A percentile compares a stretch with the other conserved stretches of the same genome.
Evolutionary conservation across 1,140 invertebrate species (phyloP).

Genomic region (Maniola jurtina): DNA sequence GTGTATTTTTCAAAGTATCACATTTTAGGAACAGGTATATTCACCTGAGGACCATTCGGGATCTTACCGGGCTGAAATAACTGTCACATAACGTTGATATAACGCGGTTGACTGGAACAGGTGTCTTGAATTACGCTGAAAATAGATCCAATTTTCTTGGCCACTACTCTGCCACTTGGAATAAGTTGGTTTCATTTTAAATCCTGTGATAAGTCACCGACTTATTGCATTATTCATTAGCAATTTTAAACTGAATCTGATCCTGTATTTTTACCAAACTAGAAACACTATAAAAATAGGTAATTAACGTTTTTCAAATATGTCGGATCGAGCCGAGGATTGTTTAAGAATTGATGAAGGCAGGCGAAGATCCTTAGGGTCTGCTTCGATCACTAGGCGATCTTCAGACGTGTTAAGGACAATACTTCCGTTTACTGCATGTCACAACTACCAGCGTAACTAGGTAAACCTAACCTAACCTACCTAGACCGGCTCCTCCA

Average conservation of each 20-base stretch:
- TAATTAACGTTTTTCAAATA: too few species aligned
- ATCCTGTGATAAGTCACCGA: slow-evolving; percentile 18
- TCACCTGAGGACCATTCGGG: slow-evolving; percentile 56
- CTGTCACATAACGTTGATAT: slow-evolving; percentile 65
- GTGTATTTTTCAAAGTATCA: slow-evolving; percentile 39
- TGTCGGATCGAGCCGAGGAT: too few species aligned
- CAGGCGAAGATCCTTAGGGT: too few species aligned
- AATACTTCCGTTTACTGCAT: too few species aligned
- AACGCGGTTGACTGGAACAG: slow-evolving; percentile 46
- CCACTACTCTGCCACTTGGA: slow-evolving; percentile 30
- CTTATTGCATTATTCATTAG: slow-evolving; percentile 21
- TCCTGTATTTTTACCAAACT: not conserved
- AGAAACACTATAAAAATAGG: not conserved
- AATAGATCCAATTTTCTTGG: slow-evolving; percentile 45
- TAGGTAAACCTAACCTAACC: too few species aligned
- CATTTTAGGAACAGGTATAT: slow-evolving; percentile 56
- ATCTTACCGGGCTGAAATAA: slow-evolving; percentile 56
- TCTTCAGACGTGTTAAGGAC: too few species aligned
- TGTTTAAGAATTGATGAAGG: too few species aligned
- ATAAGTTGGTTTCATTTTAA: slow-evolving; percentile 27
- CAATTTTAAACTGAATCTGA: not conserved
- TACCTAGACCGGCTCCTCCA: too few species aligned
- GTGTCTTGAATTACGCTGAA: slow-evolving; percentile 45
- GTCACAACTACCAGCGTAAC: too few species aligned
- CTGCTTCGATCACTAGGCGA: too few species aligned